A percentile compares a stretch with the other conserved stretches of the same genome.
phyloP scores from a whole-genome alignment of 2,888 invertebrate genomes.

The Hydriomena furcata region DNA sequence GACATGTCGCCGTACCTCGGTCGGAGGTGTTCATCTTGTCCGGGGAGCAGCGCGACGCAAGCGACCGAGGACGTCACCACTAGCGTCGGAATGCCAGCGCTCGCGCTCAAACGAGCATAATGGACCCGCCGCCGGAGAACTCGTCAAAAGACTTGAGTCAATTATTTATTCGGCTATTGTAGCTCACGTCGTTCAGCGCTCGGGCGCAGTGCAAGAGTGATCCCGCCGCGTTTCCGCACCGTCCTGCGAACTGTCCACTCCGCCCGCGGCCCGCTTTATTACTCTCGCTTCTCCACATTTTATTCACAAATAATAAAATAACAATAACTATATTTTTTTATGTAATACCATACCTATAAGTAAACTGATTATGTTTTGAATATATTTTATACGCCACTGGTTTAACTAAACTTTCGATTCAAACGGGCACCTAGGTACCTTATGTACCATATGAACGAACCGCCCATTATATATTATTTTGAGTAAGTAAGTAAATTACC shows the following conservation, averaged over 20 bases:
- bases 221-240: slow-evolving; percentile 44
- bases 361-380: no score
- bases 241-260: slow-evolving; percentile 38
- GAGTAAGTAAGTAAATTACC: no score
- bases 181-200: slow-evolving; percentile 71
- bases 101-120: slow-evolving; percentile 76
- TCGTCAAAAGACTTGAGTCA: slow-evolving; percentile 79
- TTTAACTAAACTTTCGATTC: no score
- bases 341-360: no score
- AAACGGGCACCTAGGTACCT: no score
- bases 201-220: slow-evolving; percentile 73
- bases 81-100: slow-evolving; percentile 76
- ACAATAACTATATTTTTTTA: no score
- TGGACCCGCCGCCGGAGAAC: slow-evolving; percentile 75
- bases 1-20: slow-evolving; percentile 64
- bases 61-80: slow-evolving; percentile 78
- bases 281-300: slow-evolving; percentile 24
- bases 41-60: slow-evolving; percentile 66
- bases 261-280: slow-evolving; percentile 35
- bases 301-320: not conserved
- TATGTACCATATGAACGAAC: no score
- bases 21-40: slow-evolving; percentile 76
- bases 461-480: no score
- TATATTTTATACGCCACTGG: no score
- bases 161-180: slow-evolving; percentile 82